These are phyloP conservation scores for Tigriopus japonicus DNA, from an alignment of 1,140 invertebrate genomes.

Conservation along the genomic window DNA sequence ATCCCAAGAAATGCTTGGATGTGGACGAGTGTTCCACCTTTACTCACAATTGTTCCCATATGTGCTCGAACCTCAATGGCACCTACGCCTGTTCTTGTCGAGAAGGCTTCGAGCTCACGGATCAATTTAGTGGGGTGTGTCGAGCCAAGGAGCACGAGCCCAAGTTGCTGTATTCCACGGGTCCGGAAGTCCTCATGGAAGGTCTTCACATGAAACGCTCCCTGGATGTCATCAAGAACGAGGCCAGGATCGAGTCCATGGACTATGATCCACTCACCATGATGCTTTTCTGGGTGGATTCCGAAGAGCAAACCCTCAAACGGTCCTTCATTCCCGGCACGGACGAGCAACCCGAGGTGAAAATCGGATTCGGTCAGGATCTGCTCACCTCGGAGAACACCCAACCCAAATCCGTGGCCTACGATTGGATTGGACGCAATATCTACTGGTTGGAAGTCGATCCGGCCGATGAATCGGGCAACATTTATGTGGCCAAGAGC, in stretches of 20 bases:
- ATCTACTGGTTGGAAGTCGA: constrained; percentile 83
- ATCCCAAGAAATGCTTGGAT: constrained; percentile 35
- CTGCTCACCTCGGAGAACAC: constrained; percentile 39
- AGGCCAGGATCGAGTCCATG: constrained; percentile 65
- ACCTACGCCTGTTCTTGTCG: constrained; percentile 70
- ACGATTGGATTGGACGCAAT: constrained; percentile 82
- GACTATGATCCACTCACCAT: constrained; percentile 60
- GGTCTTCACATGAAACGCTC: constrained; percentile 39
- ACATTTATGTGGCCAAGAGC: constrained; percentile 63
- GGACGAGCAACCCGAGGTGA: constrained; percentile 36
- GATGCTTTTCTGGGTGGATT: constrained; percentile 83
- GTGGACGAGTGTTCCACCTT: constrained; percentile 72
- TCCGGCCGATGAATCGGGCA: constrained; percentile 38
- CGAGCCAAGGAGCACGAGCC: constrained; percentile 32
- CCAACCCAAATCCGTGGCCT: constrained; percentile 59
- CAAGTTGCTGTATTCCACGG: constrained; percentile 38
- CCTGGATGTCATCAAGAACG: constrained; percentile 51
- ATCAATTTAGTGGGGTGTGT: constrained; percentile 59
- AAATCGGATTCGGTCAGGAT: constrained; percentile 60
- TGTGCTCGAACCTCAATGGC: constrained; percentile 80
- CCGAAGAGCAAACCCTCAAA: constrained; percentile 69
- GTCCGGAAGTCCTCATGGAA: constrained; percentile 45
- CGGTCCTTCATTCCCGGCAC: constrained; percentile 62
- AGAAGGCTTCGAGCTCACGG: constrained; percentile 53
- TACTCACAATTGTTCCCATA: constrained; percentile 70